phyloP scores from a whole-genome alignment of 2,797 vertebrate genomes.

The Macropodus opercularis region DNA sequence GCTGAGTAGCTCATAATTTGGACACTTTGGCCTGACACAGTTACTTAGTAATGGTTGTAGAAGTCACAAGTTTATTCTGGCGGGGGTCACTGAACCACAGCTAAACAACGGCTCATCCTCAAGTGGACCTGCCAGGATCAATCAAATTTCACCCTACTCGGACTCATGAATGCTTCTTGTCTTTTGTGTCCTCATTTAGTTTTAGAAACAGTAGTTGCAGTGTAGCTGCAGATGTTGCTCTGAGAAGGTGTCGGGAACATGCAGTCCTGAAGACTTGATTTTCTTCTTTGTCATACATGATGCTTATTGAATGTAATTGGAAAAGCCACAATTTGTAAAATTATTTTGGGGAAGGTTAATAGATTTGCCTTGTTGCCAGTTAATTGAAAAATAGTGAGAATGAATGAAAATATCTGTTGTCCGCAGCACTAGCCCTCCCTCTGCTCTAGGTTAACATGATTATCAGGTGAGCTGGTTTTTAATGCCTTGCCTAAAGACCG shows the following conservation, averaged over 20 bases:
- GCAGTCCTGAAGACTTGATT: too few relatives aligned
- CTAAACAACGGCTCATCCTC: neutral
- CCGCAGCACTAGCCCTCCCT: neutral
- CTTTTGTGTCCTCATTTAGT: neutral
- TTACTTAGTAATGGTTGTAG: neutral
- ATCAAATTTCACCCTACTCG: neutral
- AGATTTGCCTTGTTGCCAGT: too few relatives aligned
- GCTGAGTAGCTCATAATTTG: conserved; percentile 1
- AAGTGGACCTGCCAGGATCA: conserved; percentile 4
- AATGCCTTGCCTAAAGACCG: neutral
- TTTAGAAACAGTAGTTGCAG: neutral
- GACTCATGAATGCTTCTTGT: neutral
- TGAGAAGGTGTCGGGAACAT: too few relatives aligned
- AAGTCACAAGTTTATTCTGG: neutral
- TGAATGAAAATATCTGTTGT: too few relatives aligned
- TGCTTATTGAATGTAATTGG: too few relatives aligned
- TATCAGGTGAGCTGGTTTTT: neutral
- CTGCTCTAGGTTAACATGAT: conserved; percentile 17
- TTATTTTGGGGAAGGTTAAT: too few relatives aligned
- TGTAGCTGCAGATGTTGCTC: neutral
- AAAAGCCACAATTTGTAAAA: too few relatives aligned
- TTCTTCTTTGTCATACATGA: too few relatives aligned
- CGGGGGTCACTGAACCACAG: neutral
- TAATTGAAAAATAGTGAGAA: too few relatives aligned
- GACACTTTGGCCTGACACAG: neutral